These are phyloP conservation scores for Aphodius sticticus DNA, from an alignment of 2,888 invertebrate genomes.

Conservation along the genomic window DNA sequence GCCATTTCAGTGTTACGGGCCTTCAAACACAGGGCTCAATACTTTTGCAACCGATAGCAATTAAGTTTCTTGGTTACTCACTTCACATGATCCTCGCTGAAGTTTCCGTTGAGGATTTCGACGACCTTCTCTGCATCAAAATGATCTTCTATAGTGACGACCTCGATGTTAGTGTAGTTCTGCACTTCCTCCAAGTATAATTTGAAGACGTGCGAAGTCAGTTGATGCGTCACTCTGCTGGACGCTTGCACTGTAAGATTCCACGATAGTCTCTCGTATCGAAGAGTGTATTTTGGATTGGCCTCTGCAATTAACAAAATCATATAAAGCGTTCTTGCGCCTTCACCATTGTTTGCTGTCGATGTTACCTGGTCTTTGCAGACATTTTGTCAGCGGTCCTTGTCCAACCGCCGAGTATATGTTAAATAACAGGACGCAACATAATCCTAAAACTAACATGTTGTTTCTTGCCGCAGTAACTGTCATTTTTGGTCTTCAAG, in stretches of 20 bases:
- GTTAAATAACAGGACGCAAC: neutral
- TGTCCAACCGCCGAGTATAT: neutral
- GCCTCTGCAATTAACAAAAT: slow-evolving; percentile 57
- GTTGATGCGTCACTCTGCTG: slow-evolving; percentile 64
- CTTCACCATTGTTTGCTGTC: neutral
- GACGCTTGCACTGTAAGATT: slow-evolving; percentile 65
- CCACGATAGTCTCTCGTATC: slow-evolving; percentile 56
- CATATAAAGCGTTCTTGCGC: neutral
- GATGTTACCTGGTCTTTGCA: neutral
- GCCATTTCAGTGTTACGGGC: too few relatives aligned
- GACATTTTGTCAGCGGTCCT: neutral
- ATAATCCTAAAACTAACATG: neutral
- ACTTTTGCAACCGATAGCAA: too few relatives aligned
- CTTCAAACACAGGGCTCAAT: too few relatives aligned
- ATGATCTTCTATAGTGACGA: slow-evolving; percentile 59
- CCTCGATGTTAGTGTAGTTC: slow-evolving; percentile 59
- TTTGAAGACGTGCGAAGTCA: slow-evolving; percentile 66
- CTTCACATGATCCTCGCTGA: slow-evolving; percentile 44
- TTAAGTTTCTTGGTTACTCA: slow-evolving; percentile 45
- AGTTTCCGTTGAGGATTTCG: slow-evolving; percentile 45
- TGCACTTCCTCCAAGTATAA: slow-evolving; percentile 64
- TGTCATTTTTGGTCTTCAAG: neutral
- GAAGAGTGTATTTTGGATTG: slow-evolving; percentile 60
- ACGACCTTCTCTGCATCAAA: slow-evolving; percentile 57
- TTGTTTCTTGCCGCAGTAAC: neutral